Evolutionary conservation across 2,113 vertebrate species (phyloP), one percentile per base, ranked within the genome.

Genomic region (Alligator sinensis): DNA sequence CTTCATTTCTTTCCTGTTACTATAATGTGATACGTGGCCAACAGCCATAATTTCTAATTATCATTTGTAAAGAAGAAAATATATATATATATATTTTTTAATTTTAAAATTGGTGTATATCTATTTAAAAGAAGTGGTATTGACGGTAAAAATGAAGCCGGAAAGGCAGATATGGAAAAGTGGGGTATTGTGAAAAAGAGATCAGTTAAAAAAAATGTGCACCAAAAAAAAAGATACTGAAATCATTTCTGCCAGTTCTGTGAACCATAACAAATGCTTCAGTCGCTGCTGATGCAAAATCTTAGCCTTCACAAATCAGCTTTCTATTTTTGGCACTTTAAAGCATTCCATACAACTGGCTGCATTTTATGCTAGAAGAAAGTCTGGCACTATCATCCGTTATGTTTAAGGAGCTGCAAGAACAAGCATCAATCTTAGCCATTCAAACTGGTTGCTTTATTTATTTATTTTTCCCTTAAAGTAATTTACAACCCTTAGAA

Each of bases 271-370:
- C 91, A 97, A 97, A 96, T 80, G 95, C 95, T 93, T 91, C 91
- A 88, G 92, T 92, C 94, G 94, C 94, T 94, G 94, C 93, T 95
- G 94, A 96, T 96, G 95, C 93, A 95, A 97, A 9, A 81, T n/a
- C 58, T 94, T 97, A 89, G 94, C 91, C 90, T 94, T 34, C 86
- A 94, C 92, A 94, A 96, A 98, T 96, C 3, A 4, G 38, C 83
- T 82, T 97, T 97, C 98, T 98, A 96, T 97, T 96, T 98, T 97
- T 96, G 92, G 96, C 72, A 61, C 79, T 93, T 95, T 86, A 87
- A 97, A 95, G 96, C 84, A 89, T 93, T 96, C 80, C 55, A 90
- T 96, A 86, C 96, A 97, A 87, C 78, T 96, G 97, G 94, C 93
- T 95, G 91, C 83, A n/a, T 96, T 95, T 95, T 95, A 80, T 86